phyloP scores from a whole-genome alignment of 2,113 vertebrate genomes.

The Rhipidura dahli region DNA sequence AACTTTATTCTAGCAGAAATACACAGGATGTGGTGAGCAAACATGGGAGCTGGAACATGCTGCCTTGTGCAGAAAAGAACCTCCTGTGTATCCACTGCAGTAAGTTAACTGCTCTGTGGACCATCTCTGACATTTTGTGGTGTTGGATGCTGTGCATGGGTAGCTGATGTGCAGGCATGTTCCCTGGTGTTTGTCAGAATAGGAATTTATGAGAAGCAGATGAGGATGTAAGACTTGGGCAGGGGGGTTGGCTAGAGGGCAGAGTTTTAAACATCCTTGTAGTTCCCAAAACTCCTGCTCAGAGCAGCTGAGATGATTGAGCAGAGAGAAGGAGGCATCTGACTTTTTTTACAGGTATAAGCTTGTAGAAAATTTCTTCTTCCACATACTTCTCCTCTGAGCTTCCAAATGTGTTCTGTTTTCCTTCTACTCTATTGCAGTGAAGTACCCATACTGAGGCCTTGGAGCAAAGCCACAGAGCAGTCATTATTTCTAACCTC shows the following conservation, averaged over 20 bases:
- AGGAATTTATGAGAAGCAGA: not conserved
- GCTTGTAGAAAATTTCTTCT: not conserved
- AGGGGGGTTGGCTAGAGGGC: not conserved
- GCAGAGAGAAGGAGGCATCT: not conserved
- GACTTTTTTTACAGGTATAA: not conserved
- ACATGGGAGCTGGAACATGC: not conserved
- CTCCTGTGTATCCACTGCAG: not conserved
- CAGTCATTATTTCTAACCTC: not conserved
- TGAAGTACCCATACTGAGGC: not conserved
- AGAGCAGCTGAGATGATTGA: not conserved
- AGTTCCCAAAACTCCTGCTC: not conserved
- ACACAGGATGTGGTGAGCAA: not conserved
- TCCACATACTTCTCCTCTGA: not conserved
- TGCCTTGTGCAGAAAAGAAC: not conserved
- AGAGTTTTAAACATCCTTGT: not conserved
- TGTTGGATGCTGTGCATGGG: not conserved
- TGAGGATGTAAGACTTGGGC: not conserved
- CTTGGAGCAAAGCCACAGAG: not conserved
- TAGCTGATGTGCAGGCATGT: rapidly evolving
- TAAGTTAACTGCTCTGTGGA: not conserved
- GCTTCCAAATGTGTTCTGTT: not conserved
- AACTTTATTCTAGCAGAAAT: not conserved
- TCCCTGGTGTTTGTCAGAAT: not conserved
- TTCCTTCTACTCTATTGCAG: not conserved
- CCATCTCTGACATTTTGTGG: not conserved